Evolutionary conservation across 2,113 vertebrate genomes (phyloP).

Genomic region (Micronisus gabar): DNA sequence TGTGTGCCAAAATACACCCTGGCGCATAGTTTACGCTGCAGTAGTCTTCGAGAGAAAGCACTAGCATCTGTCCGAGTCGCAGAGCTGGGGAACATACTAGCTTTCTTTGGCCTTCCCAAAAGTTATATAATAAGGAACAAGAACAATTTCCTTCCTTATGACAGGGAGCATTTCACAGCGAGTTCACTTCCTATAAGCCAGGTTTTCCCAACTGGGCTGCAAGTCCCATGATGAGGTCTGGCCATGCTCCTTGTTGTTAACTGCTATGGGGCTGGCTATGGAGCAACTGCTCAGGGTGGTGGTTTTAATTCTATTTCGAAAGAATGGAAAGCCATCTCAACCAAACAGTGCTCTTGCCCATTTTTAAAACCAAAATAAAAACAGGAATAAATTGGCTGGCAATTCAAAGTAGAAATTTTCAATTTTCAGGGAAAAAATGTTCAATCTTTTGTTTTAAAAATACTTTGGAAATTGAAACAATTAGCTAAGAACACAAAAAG

Average conservation of each 20-base stretch:
- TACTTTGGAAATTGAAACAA: not conserved
- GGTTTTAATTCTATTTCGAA: not conserved
- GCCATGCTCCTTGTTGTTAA: not conserved
- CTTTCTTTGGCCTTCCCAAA: not conserved
- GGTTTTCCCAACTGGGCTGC: not conserved
- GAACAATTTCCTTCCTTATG: not conserved
- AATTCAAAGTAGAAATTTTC: not conserved
- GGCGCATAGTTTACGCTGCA: not conserved
- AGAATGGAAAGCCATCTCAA: not conserved
- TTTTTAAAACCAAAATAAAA: not conserved
- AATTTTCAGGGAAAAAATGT: not conserved
- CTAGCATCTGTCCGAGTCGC: accelerated
- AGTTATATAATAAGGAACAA: not conserved
- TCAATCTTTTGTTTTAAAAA: not conserved
- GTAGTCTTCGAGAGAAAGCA: not conserved
- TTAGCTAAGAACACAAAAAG: not conserved
- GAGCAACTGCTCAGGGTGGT: not conserved
- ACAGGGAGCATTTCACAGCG: not conserved
- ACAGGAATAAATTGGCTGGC: not conserved
- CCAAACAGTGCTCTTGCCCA: not conserved
- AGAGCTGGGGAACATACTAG: not conserved
- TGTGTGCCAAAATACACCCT: not conserved
- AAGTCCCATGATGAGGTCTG: not conserved
- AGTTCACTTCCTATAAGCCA: not conserved
- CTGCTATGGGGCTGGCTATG: not conserved